phyloP scores from a whole-genome alignment of 1,140 invertebrate species.

The Zelostemma sp. region DNA sequence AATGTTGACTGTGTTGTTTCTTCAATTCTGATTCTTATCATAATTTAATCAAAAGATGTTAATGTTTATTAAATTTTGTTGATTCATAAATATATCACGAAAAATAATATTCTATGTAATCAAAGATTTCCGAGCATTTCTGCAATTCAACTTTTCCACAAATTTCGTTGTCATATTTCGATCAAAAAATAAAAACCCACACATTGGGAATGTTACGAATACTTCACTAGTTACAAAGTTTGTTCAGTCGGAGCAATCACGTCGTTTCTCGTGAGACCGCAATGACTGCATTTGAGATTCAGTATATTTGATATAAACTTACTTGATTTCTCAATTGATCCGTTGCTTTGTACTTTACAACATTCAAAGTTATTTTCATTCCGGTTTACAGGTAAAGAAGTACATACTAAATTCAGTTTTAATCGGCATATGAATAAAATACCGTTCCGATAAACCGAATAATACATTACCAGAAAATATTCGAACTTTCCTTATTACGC shows the following conservation, averaged over 20 bases:
- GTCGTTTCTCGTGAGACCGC: not conserved
- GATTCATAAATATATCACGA: no score
- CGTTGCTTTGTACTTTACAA: constrained; percentile 17
- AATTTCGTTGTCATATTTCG: no score
- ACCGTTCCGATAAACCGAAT: constrained; percentile 30
- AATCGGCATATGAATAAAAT: constrained; percentile 24
- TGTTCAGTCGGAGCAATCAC: constrained; percentile 9
- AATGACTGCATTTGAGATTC: constrained; percentile 22
- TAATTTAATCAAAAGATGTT: constrained; percentile 7
- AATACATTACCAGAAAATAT: constrained; percentile 34
- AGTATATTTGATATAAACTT: constrained; percentile 25
- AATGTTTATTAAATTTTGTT: constrained; percentile 7
- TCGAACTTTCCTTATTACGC: constrained; percentile 43
- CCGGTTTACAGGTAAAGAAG: constrained; percentile 6
- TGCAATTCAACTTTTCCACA: no score
- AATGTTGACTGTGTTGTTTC: no score
- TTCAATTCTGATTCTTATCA: no score
- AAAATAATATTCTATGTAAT: no score
- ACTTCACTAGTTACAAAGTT: constrained; percentile 17
- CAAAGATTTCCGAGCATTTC: no score
- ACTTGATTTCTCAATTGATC: constrained; percentile 6
- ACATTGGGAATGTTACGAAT: constrained; percentile 1
- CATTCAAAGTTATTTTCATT: constrained; percentile 17
- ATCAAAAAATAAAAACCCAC: not conserved
- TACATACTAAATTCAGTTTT: constrained; percentile 4